Base-by-base conservation (phyloP, 2,888 invertebrate genomes). In the Gisinianus flammeolus region DNA sequence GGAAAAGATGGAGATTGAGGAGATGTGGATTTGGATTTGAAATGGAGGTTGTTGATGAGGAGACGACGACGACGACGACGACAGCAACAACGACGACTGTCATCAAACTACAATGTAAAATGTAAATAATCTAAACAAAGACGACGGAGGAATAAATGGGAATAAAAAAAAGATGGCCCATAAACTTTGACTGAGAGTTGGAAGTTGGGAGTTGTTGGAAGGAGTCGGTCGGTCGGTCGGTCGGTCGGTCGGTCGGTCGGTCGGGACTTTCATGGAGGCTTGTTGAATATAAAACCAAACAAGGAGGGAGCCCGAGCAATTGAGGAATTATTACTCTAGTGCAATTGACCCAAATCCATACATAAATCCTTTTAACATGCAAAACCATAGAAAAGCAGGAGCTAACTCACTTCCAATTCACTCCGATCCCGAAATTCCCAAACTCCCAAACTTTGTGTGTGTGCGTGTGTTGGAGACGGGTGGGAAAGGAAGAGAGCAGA, bases 341-440 rank as follows among this genome's bases (percentile, higher is more conserved):
- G 35, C 71, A 71, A 56, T 71, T 71, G 71, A 71, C 71, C 71
- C 56, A 71, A 71, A 26, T 71, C 54, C 71, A 71, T 71, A 71
- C 30, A 71, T 54, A 71, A 71, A 54, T 26, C 44, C 56, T 31
- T 70, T 52, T 33, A 22, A 68, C n/a, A 68, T 68, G 30, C 24
- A 5, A 22, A 22, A 54, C 5, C 24, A n/a, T 56, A 52, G 19
- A 33, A 69, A 69, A 44, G 16, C 69, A 62, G 5, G 44, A n/a
- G 44, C 19, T 12, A 44, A 44, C 44, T 44, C 44, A 44, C 2
- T 44, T 44, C 1, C 44, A 44, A 2, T n/a, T n/a, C n/a, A n/a
- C n/a, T n/a, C n/a, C n/a, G 19, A 4, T 44, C 44, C 44, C 35
- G n/a, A 35, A 35, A 8, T 35, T 35, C n/a, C n/a, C 35, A 35